Conservation (phyloP, 2,888 invertebrate genomes). For the Pandemis heparana region DNA sequence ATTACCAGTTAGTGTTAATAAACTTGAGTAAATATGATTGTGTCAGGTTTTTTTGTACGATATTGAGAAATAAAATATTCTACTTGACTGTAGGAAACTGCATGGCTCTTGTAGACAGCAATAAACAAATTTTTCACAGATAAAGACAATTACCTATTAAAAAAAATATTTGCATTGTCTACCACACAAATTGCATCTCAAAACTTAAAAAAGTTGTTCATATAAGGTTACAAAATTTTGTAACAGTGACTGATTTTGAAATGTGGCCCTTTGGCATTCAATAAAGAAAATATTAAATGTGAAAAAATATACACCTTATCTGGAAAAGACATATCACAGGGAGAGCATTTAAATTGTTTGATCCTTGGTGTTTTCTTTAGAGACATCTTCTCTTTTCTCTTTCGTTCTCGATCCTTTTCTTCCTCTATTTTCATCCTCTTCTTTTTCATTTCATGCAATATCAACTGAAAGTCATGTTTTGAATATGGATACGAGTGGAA, state of each 20-base stretch:
- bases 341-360: constrained; percentile 75
- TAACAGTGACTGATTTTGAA: no score
- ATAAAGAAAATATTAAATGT: not conserved
- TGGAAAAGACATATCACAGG: constrained; percentile 75
- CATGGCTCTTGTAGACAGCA: no score
- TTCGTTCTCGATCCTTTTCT: constrained; percentile 60
- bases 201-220: no score
- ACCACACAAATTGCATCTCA: no score
- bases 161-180: no score
- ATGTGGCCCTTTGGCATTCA: no score
- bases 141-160: no score
- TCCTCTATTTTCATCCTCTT: constrained; percentile 70
- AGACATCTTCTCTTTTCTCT: constrained; percentile 63
- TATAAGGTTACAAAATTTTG: no score
- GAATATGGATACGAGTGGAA: constrained; percentile 79
- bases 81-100: not conserved
- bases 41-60: not conserved
- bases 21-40: not conserved
- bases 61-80: not conserved
- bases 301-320: constrained; percentile 64
- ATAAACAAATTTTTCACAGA: no score
- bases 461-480: constrained; percentile 79
- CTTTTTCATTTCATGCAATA: constrained; percentile 75
- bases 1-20: not conserved
- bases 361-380: constrained; percentile 65